phyloP scores from a whole-genome alignment of 2,113 vertebrate species.

The Ictalurus furcatus region DNA sequence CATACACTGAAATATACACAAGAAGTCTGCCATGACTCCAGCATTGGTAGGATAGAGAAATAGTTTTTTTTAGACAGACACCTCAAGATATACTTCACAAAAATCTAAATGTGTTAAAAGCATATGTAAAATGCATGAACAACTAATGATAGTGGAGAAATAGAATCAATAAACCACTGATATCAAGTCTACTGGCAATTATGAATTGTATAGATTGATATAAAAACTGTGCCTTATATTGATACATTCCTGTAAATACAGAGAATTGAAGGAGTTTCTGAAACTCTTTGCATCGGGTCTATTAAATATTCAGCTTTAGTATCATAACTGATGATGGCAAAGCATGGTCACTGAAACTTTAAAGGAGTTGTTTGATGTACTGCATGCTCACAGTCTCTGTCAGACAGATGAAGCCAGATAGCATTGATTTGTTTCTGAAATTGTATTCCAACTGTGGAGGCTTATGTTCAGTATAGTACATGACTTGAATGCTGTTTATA shows the following conservation, averaged over 20 bases:
- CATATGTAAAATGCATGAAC: background rate
- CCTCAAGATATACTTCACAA: background rate
- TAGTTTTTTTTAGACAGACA: background rate
- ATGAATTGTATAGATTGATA: background rate
- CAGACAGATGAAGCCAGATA: constrained; percentile 66
- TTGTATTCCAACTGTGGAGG: background rate
- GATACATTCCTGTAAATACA: background rate
- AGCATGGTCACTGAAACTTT: constrained; percentile 36
- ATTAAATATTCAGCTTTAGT: background rate
- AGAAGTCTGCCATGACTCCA: background rate
- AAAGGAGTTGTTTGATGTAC: constrained; percentile 50
- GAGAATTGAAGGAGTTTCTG: background rate
- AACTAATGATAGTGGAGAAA: background rate
- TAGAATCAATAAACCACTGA: background rate
- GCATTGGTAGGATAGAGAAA: background rate
- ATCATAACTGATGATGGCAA: constrained; percentile 47
- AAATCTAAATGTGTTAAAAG: background rate
- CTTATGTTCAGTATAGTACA: background rate
- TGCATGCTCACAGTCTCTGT: constrained; percentile 58
- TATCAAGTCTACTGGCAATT: background rate
- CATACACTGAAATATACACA: background rate
- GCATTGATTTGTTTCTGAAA: constrained; percentile 38
- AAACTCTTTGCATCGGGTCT: background rate
- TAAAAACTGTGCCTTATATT: background rate
- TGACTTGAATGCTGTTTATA: constrained; percentile 2